Percentiles rank a stretch among this genome's conserved stretches.
Conservation (phyloP, 1,140 invertebrate species). For the Drosophila pandora region DNA sequence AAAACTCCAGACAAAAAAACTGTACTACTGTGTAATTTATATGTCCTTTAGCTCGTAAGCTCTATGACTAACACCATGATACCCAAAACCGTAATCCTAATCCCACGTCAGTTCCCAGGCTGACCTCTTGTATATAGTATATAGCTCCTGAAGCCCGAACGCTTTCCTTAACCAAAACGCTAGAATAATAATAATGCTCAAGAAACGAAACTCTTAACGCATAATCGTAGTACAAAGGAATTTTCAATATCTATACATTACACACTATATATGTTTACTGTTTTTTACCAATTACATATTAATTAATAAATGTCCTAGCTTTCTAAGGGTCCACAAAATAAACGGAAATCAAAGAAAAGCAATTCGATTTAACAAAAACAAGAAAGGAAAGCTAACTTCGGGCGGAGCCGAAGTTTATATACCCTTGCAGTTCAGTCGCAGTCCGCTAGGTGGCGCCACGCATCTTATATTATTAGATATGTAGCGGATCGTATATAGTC, state of each 20-base stretch:
- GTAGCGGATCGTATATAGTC: too few species aligned
- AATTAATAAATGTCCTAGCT: conserved; percentile 52
- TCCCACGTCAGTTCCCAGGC: conserved; percentile 16
- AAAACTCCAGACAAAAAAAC: not conserved
- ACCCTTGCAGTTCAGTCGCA: too few species aligned
- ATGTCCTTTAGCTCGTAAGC: conserved; percentile 44
- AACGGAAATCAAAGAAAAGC: conserved; percentile 28
- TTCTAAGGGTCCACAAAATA: conserved; percentile 61
- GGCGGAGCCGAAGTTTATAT: too few species aligned
- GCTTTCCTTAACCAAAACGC: conserved; percentile 76
- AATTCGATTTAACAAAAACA: conserved; percentile 34
- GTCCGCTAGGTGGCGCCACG: too few species aligned
- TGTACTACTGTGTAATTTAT: conserved; percentile 52
- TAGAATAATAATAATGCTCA: conserved; percentile 62
- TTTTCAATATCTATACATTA: conserved; percentile 38
- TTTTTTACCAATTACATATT: conserved; percentile 29
- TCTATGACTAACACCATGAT: conserved; percentile 34
- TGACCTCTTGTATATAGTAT: conserved; percentile 53
- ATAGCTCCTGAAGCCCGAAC: conserved; percentile 34
- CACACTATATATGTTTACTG: conserved; percentile 47
- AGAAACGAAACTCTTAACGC: conserved; percentile 52
- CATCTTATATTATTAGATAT: too few species aligned
- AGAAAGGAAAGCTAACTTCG: too few species aligned
- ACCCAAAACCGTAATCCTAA: conserved; percentile 11
- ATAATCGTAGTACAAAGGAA: conserved; percentile 70